Evolutionary conservation across 2,888 invertebrate genomes (phyloP), one percentile per base, ranked within the genome.

Genomic region (Argyresthia albistria): DNA sequence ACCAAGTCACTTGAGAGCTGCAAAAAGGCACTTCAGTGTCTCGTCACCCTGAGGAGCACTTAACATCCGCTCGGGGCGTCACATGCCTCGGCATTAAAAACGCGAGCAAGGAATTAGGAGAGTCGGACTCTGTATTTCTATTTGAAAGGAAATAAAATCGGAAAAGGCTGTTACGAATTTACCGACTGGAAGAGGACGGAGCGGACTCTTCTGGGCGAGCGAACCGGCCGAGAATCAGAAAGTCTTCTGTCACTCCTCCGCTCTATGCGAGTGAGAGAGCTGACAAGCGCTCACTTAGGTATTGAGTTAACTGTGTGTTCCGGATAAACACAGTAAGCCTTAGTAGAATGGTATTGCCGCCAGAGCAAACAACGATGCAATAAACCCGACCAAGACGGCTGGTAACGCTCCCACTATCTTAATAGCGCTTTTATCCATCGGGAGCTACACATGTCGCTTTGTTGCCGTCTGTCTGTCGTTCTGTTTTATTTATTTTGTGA

Each of bases 351-450:
- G 76, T 79, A 77, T 80, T 80, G 80, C 74, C 69, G 64, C 64
- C 56, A 63, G 67, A 69, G 75, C 76, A 81, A 82, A 82, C 78
- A 83, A 66, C 76, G 75, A 77, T 76, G 81, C 80, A 83, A 83
- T 82, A 83, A 81, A 79, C 73, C 71, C 67, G 69, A 62, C 66
- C 69, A 69, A 79, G 76, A 72, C 74, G 74, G 64, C 66, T 69
- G 25, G 67, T 70, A 58, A 70, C 60, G 66, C 61, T 66, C 63
- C 63, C 60, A 65, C 66, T 70, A 67, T 75, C 73, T 70, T 75
- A 77, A 79, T 76, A 73, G 73, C 66, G 64, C 73, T 66, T 72
- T 79, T 77, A 76, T 76, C 76, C 71, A 66, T 66, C 67, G 71
- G 68, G n/a, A n/a, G 63, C 62, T 11, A 16, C 11, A n/a, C 68